Evolutionary conservation across 2,888 invertebrate genomes (phyloP), one percentile per base, ranked within the genome.

Genomic region (Hypomecis atomaria): DNA sequence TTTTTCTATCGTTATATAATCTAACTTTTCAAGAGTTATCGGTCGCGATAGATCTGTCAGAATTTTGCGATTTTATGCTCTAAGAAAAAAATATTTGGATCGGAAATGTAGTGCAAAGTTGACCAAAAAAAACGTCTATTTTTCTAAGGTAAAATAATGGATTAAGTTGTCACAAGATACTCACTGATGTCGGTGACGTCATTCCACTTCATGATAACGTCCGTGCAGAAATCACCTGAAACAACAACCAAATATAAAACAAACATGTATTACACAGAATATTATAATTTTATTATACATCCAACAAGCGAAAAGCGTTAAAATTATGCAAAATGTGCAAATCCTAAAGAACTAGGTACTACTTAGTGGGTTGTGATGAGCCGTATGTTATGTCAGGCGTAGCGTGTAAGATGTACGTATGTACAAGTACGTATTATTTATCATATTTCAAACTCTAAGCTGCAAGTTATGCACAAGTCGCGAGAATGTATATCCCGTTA

Each of bases 151-250:
- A 47, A n/a, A 57, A n/a, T 38, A 59, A 59, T 55, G 36, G 9
- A 49, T n/a, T 6, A 36, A 36, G 5, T 36, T 54, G 13, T 48
- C 36, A 11, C 40, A 13, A n/a, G 55, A 59, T 37, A 90, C 92
- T 92, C 72, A 92, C 92, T 90, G 80, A 91, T 89, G 80, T 92
- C 91, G 62, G 92, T 91, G 79, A 89, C 88, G 82, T 92, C 90
- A 85, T 90, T 90, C 92, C 92, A 92, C 87, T 92, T 92, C 92
- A 92, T 92, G 79, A 90, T 88, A 83, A 91, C 91, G 90, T 92
- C 92, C 56, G 89, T 85, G 78, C 88, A 89, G 76, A 86, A 87
- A 74, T 91, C 92, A 83, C 90, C 92, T 92, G 89, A 43, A 89
- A 91, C 63, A 75, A 78, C 77, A 72, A 66, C 63, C 64, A 70